Conservation (phyloP, 35 echinoderm and acorn worm species). For the Anneissia japonica region DNA sequence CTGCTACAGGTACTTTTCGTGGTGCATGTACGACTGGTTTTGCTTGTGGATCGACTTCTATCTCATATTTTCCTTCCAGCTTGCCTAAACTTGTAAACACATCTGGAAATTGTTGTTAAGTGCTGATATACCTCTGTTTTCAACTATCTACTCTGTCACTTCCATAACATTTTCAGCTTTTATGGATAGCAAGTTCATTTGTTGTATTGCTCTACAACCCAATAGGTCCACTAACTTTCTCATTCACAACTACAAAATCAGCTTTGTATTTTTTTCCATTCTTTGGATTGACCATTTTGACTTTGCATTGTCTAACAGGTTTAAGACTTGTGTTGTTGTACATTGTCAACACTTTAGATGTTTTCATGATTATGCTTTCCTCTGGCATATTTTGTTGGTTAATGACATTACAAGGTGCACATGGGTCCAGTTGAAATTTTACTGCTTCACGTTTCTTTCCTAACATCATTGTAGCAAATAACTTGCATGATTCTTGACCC, state of each 20-base stretch:
- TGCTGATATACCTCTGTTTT: too few species aligned
- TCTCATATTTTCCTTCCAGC: conserved; percentile 50
- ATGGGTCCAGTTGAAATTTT: too few species aligned
- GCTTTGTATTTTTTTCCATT: conserved; percentile 39
- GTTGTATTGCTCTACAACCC: conserved; percentile 38
- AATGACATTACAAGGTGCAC: too few species aligned
- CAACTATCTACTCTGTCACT: too few species aligned
- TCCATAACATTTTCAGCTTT: too few species aligned
- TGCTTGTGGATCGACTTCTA: conserved; percentile 26
- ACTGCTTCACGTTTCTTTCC: too few species aligned
- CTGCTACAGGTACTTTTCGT: conserved; percentile 45
- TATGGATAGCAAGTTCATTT: conserved; percentile 52
- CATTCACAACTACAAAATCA: conserved; percentile 45
- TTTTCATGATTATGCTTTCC: neutral
- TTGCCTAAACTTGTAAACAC: conserved; percentile 55
- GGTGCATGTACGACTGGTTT: conserved; percentile 55
- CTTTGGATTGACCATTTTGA: conserved; percentile 59
- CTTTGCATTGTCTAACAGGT: conserved; percentile 25
- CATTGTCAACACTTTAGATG: conserved; percentile 39
- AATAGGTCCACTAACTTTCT: conserved; percentile 33
- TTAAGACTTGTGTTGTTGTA: conserved; percentile 43
- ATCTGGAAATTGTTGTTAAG: conserved; percentile 35
- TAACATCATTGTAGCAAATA: too few species aligned
- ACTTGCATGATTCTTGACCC: too few species aligned
- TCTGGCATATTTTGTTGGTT: too few species aligned